A percentile compares a stretch with the other conserved stretches of the same genome.
phyloP scores from a whole-genome alignment of 2,888 invertebrate species.

The Hemicrepidius hirtus region DNA sequence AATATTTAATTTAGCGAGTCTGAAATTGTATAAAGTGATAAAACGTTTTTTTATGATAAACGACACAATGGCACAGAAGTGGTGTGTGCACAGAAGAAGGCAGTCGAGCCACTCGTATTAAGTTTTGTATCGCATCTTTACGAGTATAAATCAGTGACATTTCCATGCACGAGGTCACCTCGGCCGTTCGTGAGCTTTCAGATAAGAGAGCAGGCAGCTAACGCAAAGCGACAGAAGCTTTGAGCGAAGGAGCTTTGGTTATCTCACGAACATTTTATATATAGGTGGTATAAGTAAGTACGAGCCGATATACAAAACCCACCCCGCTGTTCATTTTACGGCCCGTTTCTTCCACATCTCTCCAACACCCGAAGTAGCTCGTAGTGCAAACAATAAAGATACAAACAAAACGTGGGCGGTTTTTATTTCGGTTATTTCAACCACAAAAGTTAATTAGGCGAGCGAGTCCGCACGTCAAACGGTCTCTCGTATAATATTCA shows the following conservation, averaged over 20 bases:
- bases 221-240: conserved; percentile 65
- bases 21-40: neutral
- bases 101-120: conserved; percentile 30
- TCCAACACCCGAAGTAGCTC: conserved; percentile 1
- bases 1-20: neutral
- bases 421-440: conserved; percentile 46
- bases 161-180: conserved; percentile 65
- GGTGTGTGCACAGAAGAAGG: conserved; percentile 23
- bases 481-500: conserved; percentile 54
- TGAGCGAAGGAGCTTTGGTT: conserved; percentile 59
- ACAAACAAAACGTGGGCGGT: conserved; percentile 40
- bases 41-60: conserved; percentile 24
- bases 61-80: conserved; percentile 17
- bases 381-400: conserved; percentile 38
- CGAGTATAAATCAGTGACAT: conserved; percentile 63
- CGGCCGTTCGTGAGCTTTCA: conserved; percentile 63
- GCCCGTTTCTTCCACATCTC: conserved; percentile 30
- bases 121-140: conserved; percentile 51
- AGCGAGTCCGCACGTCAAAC: conserved; percentile 51
- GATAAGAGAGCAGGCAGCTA: conserved; percentile 62
- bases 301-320: conserved; percentile 8
- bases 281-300: conserved; percentile 13
- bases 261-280: conserved; percentile 61
- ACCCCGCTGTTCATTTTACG: conserved; percentile 36
- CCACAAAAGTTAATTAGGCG: conserved; percentile 53